Conservation (phyloP, 2,113 vertebrate genomes). For the Tupaia tana region DNA sequence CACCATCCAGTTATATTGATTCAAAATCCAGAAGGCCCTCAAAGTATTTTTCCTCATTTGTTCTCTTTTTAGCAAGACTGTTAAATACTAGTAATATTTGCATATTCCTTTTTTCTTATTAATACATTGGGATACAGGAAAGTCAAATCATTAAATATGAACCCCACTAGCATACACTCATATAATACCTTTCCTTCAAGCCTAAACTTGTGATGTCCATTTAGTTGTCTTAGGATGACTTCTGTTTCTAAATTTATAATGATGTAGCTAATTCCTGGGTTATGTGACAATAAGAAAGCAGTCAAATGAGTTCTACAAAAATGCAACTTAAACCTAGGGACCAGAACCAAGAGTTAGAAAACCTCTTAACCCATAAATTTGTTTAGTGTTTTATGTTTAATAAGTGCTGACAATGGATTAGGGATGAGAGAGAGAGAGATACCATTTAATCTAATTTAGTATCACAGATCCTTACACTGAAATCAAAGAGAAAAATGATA, state of each 20-base stretch:
- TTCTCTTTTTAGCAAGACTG: not conserved
- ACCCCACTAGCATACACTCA: not conserved
- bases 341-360: not conserved
- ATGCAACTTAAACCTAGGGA: not conserved
- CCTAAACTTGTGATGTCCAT: not conserved
- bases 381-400: not conserved
- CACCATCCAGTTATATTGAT: not conserved
- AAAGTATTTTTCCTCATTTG: not conserved
- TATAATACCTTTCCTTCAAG: not conserved
- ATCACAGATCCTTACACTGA: not conserved
- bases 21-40: not conserved
- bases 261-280: constrained; percentile 18
- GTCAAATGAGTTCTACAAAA: not conserved
- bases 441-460: not conserved
- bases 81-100: constrained; percentile 35
- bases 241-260: constrained; percentile 6
- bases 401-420: not conserved
- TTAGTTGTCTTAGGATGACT: not conserved
- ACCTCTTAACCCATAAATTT: not conserved
- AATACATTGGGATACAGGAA: not conserved
- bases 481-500: not conserved
- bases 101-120: not conserved
- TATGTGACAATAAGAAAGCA: not conserved
- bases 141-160: not conserved
- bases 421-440: not conserved